Evolutionary conservation across 2,113 vertebrate genomes (phyloP).

Genomic region (Aleadryas rufinucha): DNA sequence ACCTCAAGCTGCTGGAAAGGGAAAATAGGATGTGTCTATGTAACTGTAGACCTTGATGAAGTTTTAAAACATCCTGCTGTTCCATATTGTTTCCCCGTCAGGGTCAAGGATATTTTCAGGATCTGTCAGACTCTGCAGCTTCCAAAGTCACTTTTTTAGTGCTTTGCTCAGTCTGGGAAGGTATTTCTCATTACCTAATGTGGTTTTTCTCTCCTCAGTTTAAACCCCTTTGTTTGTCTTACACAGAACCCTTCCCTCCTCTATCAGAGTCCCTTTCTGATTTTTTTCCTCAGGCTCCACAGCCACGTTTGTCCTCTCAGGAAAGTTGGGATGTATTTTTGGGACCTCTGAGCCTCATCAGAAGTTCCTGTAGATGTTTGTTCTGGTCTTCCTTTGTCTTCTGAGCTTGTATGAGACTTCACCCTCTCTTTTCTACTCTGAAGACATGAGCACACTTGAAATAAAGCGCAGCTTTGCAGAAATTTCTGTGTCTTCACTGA

Average conservation of each 20-base stretch:
- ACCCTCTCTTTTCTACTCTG: not conserved
- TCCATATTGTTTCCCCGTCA: not conserved
- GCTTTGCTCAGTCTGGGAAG: not conserved
- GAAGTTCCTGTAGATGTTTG: not conserved
- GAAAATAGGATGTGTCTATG: not conserved
- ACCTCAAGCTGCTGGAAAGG: not conserved
- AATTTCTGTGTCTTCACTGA: not conserved
- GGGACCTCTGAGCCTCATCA: not conserved
- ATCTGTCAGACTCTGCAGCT: not conserved
- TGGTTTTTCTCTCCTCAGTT: not conserved
- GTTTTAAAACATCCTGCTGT: not conserved
- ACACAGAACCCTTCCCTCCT: not conserved
- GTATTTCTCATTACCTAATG: not conserved
- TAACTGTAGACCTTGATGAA: not conserved
- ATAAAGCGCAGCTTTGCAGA: not conserved
- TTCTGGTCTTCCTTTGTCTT: not conserved
- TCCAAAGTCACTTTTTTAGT: not conserved
- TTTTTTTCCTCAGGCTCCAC: not conserved
- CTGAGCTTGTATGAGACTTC: not conserved
- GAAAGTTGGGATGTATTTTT: not conserved
- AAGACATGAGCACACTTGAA: not conserved
- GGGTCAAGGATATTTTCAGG: not conserved
- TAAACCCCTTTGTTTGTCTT: not conserved
- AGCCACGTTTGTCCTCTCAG: not conserved
- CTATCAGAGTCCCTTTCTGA: rapidly evolving